phyloP scores from a whole-genome alignment of 2,797 vertebrate genomes.

The Geotrypetes seraphini region DNA sequence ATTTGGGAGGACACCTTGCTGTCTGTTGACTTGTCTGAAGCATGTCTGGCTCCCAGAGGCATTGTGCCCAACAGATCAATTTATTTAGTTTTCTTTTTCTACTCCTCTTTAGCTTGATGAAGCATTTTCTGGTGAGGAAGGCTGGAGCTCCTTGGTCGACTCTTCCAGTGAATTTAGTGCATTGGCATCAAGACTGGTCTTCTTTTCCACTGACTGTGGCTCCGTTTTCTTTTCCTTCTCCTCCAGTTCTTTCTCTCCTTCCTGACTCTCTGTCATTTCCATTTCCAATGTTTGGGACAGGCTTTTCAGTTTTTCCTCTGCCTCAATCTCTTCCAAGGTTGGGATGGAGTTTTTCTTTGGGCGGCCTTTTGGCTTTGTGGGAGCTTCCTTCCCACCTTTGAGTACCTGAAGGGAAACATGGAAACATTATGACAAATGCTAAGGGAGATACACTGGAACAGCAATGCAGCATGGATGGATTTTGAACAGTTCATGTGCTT shows the following conservation, averaged over 20 bases:
- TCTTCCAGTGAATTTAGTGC: slow-evolving; percentile 9
- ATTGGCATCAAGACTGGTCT: slow-evolving; percentile 22
- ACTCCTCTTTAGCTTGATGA: slow-evolving; percentile 43
- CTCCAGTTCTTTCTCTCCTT: slow-evolving; percentile 1
- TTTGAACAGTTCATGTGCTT: no score
- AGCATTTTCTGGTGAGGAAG: slow-evolving; percentile 5
- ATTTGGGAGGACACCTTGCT: no score
- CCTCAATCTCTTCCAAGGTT: slow-evolving; percentile 91
- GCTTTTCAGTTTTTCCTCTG: slow-evolving; percentile 76
- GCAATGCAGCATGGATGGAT: no score
- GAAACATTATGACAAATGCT: background rate
- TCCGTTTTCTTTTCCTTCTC: slow-evolving; percentile 7
- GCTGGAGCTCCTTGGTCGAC: slow-evolving; percentile 15
- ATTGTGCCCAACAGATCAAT: background rate
- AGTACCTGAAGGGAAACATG: slow-evolving; percentile 64
- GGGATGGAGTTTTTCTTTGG: slow-evolving; percentile 99
- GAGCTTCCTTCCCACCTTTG: slow-evolving; percentile 94
- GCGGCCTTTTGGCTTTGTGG: slow-evolving; percentile 93
- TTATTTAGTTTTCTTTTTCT: background rate
- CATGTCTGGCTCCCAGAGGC: background rate
- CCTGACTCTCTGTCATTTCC: slow-evolving; percentile 10
- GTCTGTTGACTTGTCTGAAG: no score
- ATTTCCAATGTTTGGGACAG: slow-evolving; percentile 40
- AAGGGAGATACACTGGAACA: no score
- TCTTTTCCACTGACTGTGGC: background rate